These are phyloP conservation scores for Apotomis betuletana DNA, from an alignment of 2,888 invertebrate species.

Conservation along the genomic window DNA sequence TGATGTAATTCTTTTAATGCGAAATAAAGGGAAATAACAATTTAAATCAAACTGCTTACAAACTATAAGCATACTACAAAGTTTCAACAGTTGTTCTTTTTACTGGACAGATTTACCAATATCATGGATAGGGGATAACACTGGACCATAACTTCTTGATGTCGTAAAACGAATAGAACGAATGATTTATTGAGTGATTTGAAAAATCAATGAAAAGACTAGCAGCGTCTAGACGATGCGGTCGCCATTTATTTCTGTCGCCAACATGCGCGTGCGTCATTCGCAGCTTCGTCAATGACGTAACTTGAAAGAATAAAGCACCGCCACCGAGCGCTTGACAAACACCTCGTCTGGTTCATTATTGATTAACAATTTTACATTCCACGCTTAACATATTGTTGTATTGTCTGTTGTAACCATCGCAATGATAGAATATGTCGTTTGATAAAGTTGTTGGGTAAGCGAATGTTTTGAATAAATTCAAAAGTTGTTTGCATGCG, in stretches of 20 bases:
- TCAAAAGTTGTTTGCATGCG: too few relatives aligned
- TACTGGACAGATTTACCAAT: too few relatives aligned
- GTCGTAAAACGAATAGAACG: slow-evolving; percentile 6
- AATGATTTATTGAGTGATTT: slow-evolving; percentile 19
- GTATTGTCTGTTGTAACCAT: neutral
- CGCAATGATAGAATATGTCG: neutral
- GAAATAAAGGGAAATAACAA: slow-evolving; percentile 36
- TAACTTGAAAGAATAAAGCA: slow-evolving; percentile 61
- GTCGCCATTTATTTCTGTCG: slow-evolving; percentile 66
- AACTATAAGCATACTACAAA: too few relatives aligned
- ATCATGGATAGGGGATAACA: neutral
- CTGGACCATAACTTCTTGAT: neutral
- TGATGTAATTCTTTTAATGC: slow-evolving; percentile 7
- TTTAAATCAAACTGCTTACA: neutral
- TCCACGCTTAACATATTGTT: neutral
- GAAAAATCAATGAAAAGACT: slow-evolving; percentile 41
- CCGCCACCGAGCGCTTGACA: slow-evolving; percentile 42
- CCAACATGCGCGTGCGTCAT: slow-evolving; percentile 66
- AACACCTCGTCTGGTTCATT: slow-evolving; percentile 3
- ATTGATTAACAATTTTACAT: neutral
- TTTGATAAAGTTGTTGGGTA: neutral
- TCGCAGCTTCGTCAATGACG: slow-evolving; percentile 57
- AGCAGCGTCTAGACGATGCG: slow-evolving; percentile 59
- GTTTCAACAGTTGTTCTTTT: too few relatives aligned
- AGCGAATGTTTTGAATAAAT: too few relatives aligned